phyloP scores from a whole-genome alignment of 2,888 invertebrate genomes.

The Meteorus colon region DNA sequence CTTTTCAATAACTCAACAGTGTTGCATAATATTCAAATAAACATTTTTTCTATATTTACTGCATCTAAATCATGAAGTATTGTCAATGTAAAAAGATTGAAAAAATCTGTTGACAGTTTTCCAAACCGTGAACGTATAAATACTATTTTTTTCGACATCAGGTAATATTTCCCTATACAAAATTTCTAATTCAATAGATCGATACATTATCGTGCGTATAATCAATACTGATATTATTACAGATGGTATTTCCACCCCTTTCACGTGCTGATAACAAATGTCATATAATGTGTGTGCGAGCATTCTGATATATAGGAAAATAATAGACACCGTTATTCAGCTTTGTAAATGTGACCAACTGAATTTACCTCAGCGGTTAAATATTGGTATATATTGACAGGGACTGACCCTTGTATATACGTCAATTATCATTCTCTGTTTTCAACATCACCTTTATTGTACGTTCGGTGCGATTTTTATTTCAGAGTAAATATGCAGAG shows the following conservation, averaged over 20 bases:
- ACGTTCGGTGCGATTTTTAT: slow-evolving; percentile 19
- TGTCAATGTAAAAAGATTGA: too few species aligned
- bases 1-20: too few species aligned
- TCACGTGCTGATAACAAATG: background rate
- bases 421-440: slow-evolving; percentile 14
- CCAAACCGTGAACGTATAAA: too few species aligned
- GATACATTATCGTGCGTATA: background rate
- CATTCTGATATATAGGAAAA: background rate
- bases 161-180: background rate
- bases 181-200: background rate
- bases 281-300: background rate
- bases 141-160: background rate
- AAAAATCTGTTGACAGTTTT: too few species aligned
- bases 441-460: background rate
- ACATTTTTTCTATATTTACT: too few species aligned
- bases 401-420: slow-evolving; percentile 28
- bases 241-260: background rate
- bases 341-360: slow-evolving; percentile 25
- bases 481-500: slow-evolving; percentile 28
- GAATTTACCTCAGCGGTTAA: slow-evolving; percentile 18
- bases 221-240: background rate
- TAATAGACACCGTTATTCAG: slow-evolving; percentile 30
- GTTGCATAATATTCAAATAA: too few species aligned
- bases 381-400: background rate
- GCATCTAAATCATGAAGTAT: too few species aligned